These are phyloP conservation scores for Philaethria dido DNA, from an alignment of 2,888 invertebrate genomes.

Conservation along the genomic window DNA sequence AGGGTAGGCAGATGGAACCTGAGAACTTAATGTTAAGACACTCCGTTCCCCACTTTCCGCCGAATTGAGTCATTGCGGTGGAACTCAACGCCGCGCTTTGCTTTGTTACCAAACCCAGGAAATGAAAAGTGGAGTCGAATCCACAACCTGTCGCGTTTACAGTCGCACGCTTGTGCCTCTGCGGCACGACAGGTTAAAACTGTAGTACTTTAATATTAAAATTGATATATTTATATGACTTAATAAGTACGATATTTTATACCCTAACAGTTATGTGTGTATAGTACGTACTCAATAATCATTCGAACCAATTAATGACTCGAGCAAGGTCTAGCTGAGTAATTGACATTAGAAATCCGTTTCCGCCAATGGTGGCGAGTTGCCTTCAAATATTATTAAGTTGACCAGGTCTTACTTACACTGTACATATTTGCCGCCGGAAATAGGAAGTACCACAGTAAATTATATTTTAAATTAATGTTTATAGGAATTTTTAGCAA, in stretches of 20 bases:
- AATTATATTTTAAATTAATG: background rate
- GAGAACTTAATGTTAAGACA: too few relatives aligned
- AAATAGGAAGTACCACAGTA: constrained; percentile 15
- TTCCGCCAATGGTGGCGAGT: constrained; percentile 2
- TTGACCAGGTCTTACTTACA: background rate
- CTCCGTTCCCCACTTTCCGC: too few relatives aligned
- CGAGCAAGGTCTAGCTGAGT: background rate
- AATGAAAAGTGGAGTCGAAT: too few relatives aligned
- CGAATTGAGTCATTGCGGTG: too few relatives aligned
- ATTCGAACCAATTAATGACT: background rate
- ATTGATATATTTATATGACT: background rate
- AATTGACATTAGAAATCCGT: constrained; percentile 16
- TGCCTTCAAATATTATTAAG: constrained; percentile 14
- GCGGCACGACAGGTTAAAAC: too few relatives aligned
- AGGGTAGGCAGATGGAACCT: too few relatives aligned
- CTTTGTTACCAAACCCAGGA: too few relatives aligned
- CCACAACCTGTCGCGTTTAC: too few relatives aligned
- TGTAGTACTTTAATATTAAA: background rate
- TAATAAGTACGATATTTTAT: background rate
- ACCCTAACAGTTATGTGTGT: background rate
- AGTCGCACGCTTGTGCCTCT: too few relatives aligned
- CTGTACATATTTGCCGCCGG: constrained; percentile 13
- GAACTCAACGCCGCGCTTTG: too few relatives aligned
- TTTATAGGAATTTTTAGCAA: background rate
- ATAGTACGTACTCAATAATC: background rate